These are phyloP conservation scores for Agelas oroides DNA, from an alignment of 37 sponge, comb jelly and placozoan genomes.

Conservation along the genomic window DNA sequence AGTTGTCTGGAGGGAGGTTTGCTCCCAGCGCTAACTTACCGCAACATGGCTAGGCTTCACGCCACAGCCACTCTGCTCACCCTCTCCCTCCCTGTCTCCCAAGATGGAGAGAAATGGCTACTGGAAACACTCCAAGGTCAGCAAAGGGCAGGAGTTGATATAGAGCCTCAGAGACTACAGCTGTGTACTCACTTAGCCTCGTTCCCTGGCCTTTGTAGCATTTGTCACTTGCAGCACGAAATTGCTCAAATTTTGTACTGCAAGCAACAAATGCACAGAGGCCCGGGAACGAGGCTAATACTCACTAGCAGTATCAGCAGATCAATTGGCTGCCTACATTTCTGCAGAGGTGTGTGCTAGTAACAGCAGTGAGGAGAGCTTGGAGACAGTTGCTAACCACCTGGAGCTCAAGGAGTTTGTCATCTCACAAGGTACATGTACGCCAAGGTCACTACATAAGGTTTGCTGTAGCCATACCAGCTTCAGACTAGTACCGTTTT, in stretches of 20 bases:
- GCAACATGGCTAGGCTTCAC: constrained; percentile 51
- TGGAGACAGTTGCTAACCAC: constrained; percentile 30
- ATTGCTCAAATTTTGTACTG: no score
- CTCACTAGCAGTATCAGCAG: no score
- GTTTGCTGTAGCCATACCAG: no score
- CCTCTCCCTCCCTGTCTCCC: constrained; percentile 28
- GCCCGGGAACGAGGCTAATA: no score
- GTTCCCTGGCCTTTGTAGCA: no score
- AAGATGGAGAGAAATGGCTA: background rate
- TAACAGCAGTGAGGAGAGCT: constrained; percentile 37
- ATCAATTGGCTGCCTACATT: no score
- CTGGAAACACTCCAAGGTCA: background rate
- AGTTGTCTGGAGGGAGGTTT: constrained; percentile 62
- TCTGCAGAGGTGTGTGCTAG: constrained; percentile 20
- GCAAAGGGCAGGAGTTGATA: no score
- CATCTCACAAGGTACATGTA: constrained; percentile 31
- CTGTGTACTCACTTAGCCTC: no score
- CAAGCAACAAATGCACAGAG: no score
- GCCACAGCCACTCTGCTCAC: constrained; percentile 31
- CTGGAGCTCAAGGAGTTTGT: constrained; percentile 18
- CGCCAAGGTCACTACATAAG: no score
- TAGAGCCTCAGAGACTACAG: no score
- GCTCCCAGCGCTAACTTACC: constrained; percentile 33
- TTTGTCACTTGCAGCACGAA: no score
- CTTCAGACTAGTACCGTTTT: background rate